Conservation (phyloP, 2,888 invertebrate species). For the Pyrocoelia pectoralis region DNA sequence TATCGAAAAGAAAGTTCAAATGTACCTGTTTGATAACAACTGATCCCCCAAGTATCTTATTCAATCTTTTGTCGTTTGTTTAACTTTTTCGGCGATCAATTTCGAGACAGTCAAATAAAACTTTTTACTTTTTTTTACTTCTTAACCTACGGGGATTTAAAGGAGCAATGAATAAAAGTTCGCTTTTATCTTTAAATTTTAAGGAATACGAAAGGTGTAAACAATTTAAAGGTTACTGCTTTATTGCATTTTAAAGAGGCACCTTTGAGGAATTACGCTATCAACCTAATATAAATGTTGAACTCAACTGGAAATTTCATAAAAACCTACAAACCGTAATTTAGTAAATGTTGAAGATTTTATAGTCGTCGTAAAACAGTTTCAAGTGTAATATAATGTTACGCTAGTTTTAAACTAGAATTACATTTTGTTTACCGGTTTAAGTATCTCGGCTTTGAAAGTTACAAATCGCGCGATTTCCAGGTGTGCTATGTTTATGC, state of each 20-base stretch:
- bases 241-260: neutral
- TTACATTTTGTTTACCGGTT: slow-evolving; percentile 5
- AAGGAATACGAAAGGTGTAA: neutral
- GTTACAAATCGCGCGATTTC: neutral
- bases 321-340: slow-evolving; percentile 12
- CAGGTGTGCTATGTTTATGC: no score
- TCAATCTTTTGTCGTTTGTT: slow-evolving; percentile 10
- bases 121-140: neutral
- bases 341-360: slow-evolving; percentile 13
- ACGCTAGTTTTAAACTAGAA: neutral
- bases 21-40: slow-evolving; percentile 9
- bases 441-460: neutral
- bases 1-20: slow-evolving; percentile 1
- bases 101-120: slow-evolving; percentile 6
- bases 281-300: slow-evolving; percentile 1
- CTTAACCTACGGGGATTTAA: neutral
- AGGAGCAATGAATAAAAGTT: neutral
- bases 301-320: slow-evolving; percentile 10
- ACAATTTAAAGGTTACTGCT: neutral
- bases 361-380: slow-evolving; percentile 20
- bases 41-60: slow-evolving; percentile 10
- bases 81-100: slow-evolving; percentile 8
- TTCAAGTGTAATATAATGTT: slow-evolving; percentile 9
- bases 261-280: neutral
- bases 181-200: neutral